A percentile compares a stretch with the other conserved stretches of the same genome.
Evolutionary conservation across 1,140 invertebrate species (phyloP).

Genomic region (Drosophila pectinifera): DNA sequence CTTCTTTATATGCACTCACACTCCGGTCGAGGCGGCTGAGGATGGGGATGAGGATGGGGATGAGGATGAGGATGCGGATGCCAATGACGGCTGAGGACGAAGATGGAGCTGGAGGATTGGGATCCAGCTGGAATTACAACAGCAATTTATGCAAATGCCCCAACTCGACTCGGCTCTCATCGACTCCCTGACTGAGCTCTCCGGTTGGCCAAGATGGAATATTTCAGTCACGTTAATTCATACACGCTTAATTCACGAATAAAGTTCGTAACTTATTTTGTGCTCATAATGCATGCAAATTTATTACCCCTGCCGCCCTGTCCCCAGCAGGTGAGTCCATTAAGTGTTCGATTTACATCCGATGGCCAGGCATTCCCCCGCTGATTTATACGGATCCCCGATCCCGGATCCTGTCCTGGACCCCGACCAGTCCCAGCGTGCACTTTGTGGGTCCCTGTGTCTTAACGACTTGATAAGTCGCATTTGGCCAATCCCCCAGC

Average conservation of each 20-base stretch:
- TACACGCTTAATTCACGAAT: conserved; percentile 70
- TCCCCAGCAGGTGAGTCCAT: conserved; percentile 64
- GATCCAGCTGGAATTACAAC: conserved; percentile 47
- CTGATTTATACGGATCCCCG: conserved; percentile 54
- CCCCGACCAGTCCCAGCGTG: conserved; percentile 40
- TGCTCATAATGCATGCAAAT: conserved; percentile 76
- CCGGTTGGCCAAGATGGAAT: conserved; percentile 63
- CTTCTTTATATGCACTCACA: conserved; percentile 64
- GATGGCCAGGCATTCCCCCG: conserved; percentile 26
- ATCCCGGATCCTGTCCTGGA: conserved; percentile 8
- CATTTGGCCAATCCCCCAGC: conserved; percentile 40
- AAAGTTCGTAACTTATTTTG: conserved; percentile 79
- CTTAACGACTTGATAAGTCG: conserved; percentile 64
- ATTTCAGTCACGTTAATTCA: conserved; percentile 83
- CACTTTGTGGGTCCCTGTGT: conserved; percentile 36
- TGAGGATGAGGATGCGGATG: conserved; percentile 5
- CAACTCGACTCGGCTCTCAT: conserved; percentile 12
- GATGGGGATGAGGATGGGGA: too few species aligned
- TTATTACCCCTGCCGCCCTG: conserved; percentile 46
- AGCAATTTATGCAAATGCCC: conserved; percentile 69
- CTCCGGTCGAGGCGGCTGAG: conserved; percentile 2
- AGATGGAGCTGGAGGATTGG: background rate
- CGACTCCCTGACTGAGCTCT: conserved; percentile 9
- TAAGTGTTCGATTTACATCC: conserved; percentile 80
- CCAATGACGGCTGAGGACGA: background rate